A percentile compares a stretch with the other conserved stretches of the same genome.
Evolutionary conservation across 2,888 invertebrate species (phyloP).

Genomic region (Caenorhabditis wallacei): DNA sequence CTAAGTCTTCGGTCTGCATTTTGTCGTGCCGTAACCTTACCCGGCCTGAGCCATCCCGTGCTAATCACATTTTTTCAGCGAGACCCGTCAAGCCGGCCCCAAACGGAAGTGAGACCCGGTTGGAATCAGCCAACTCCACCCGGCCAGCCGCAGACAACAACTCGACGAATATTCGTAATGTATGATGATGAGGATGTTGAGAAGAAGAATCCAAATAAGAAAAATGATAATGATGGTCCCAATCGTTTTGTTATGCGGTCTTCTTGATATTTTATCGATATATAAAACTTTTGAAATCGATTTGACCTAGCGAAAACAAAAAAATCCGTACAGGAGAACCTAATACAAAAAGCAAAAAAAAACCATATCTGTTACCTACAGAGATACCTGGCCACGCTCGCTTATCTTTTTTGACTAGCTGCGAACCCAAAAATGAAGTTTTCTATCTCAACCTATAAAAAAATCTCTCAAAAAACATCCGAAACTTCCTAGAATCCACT

Average conservation of each 20-base stretch:
- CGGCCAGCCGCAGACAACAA: constrained; percentile 15
- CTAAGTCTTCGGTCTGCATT: background rate
- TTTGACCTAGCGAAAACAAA: no score
- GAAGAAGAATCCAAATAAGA: constrained; percentile 14
- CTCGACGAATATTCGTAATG: constrained; percentile 50
- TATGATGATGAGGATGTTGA: constrained; percentile 38
- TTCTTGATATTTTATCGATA: background rate
- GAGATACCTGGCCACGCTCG: no score
- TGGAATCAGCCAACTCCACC: background rate
- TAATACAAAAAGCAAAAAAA: no score
- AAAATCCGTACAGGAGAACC: no score
- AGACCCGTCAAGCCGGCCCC: background rate
- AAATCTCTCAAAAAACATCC: background rate
- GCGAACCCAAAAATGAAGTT: background rate
- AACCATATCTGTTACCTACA: no score
- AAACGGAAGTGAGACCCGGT: background rate
- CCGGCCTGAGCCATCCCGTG: background rate
- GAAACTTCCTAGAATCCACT: constrained; percentile 2
- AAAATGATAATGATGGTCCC: background rate
- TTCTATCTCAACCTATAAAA: background rate
- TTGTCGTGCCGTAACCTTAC: background rate
- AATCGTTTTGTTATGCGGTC: constrained; percentile 15
- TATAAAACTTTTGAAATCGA: background rate
- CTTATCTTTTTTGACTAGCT: no score
- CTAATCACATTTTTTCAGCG: constrained; percentile 10